These are phyloP conservation scores for Mormyrops attenuatus DNA, from an alignment of 2,797 vertebrate species.

Conservation along the genomic window DNA sequence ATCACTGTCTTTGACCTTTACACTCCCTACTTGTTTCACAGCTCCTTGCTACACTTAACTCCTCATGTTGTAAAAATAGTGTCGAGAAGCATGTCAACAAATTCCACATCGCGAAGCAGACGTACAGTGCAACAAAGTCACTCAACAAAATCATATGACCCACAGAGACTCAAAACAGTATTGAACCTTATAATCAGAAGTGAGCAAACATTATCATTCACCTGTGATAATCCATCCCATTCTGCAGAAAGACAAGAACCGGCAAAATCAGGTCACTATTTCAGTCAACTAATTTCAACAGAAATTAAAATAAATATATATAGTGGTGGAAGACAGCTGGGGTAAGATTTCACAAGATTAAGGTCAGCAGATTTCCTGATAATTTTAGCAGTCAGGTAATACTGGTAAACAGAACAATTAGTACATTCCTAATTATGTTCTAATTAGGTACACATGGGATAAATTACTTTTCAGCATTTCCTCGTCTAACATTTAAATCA, in stretches of 20 bases:
- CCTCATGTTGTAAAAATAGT: background rate
- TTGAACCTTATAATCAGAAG: background rate
- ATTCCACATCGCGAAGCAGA: background rate
- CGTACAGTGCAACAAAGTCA: background rate
- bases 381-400: background rate
- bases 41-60: background rate
- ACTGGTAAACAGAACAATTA: background rate
- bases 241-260: background rate
- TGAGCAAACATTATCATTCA: background rate
- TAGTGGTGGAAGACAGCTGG: background rate
- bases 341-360: background rate
- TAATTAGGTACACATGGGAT: background rate
- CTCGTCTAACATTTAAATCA: background rate
- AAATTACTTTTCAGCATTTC: background rate
- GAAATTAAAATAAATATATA: background rate
- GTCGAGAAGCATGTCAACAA: background rate
- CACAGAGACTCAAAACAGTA: background rate
- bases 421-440: background rate
- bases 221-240: background rate
- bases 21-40: background rate
- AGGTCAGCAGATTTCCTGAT: background rate
- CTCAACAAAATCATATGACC: background rate
- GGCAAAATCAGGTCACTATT: background rate
- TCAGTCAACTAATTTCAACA: background rate
- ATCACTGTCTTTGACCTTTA: background rate